A percentile compares a stretch with the other conserved stretches of the same genome.
phyloP scores from a whole-genome alignment of 1,140 invertebrate genomes.

The Pseudomyrmex pallidus region DNA sequence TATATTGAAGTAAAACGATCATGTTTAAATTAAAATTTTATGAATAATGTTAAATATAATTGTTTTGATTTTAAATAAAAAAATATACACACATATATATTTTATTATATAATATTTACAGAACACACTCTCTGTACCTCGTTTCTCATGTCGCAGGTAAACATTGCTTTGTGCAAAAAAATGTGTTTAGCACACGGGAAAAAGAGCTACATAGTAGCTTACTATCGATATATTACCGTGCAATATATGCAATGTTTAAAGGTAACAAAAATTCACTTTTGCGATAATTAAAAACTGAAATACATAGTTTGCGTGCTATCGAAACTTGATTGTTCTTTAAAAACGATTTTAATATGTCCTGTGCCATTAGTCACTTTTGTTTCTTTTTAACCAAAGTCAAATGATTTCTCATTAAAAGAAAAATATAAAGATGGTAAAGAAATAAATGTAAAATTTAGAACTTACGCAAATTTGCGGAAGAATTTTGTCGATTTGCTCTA shows the following conservation, averaged over 20 bases:
- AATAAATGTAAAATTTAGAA: constrained; percentile 9
- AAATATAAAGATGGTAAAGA: neutral
- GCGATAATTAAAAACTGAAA: constrained; percentile 23
- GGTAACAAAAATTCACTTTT: constrained; percentile 25
- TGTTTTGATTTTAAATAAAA: too few species aligned
- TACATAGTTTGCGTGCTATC: neutral
- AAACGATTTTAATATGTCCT: neutral
- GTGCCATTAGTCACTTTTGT: neutral
- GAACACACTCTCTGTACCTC: neutral
- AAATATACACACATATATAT: too few species aligned
- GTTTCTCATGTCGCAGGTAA: neutral
- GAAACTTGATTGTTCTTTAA: constrained; percentile 11
- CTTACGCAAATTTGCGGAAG: constrained; percentile 86
- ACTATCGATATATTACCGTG: constrained; percentile 51
- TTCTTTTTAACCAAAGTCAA: too few species aligned
- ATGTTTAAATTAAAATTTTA: neutral
- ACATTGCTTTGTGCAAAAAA: neutral
- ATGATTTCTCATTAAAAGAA: too few species aligned
- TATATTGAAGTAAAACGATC: neutral
- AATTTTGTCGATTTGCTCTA: constrained; percentile 83
- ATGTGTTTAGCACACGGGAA: neutral
- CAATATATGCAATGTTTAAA: constrained; percentile 40
- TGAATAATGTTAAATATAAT: neutral
- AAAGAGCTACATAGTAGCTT: constrained; percentile 24
- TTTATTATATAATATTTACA: neutral